Conservation (phyloP, 2,797 vertebrate genomes). For the Gastrophryne carolinensis region DNA sequence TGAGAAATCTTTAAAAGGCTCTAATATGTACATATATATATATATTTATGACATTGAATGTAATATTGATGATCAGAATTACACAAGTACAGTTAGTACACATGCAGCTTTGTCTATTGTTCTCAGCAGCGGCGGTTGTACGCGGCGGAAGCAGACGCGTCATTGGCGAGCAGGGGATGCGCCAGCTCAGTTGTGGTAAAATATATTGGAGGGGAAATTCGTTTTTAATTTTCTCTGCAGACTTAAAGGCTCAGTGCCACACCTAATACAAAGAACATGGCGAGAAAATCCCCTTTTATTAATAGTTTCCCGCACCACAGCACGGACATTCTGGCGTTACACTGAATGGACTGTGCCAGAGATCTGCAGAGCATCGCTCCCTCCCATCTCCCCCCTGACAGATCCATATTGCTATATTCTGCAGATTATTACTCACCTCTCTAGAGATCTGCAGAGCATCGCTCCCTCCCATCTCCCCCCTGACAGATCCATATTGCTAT, state of each 20-base stretch:
- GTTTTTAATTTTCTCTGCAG: too few relatives aligned
- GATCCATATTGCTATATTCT: not conserved
- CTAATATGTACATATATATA: too few relatives aligned
- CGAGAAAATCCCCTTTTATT: not conserved
- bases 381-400: not conserved
- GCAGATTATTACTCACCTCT: not conserved
- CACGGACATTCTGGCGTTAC: not conserved
- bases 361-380: not conserved
- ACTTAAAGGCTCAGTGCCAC: not conserved
- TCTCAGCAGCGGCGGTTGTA: too few relatives aligned
- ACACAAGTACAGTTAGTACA: too few relatives aligned
- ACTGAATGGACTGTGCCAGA: too few relatives aligned
- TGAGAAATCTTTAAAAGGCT: too few relatives aligned
- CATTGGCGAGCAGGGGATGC: not conserved
- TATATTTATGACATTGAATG: too few relatives aligned
- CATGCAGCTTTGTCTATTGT: too few relatives aligned
- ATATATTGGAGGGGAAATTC: not conserved
- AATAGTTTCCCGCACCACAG: not conserved
- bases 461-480: not conserved
- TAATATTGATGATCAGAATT: too few relatives aligned
- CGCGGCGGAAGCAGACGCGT: not conserved
- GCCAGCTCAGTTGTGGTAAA: not conserved
- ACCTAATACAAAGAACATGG: not conserved
- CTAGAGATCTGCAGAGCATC: not conserved
- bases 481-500: not conserved